Evolutionary conservation across 2,888 invertebrate species (phyloP), one percentile per base, ranked within the genome.

Genomic region (Junonia oenone): DNA sequence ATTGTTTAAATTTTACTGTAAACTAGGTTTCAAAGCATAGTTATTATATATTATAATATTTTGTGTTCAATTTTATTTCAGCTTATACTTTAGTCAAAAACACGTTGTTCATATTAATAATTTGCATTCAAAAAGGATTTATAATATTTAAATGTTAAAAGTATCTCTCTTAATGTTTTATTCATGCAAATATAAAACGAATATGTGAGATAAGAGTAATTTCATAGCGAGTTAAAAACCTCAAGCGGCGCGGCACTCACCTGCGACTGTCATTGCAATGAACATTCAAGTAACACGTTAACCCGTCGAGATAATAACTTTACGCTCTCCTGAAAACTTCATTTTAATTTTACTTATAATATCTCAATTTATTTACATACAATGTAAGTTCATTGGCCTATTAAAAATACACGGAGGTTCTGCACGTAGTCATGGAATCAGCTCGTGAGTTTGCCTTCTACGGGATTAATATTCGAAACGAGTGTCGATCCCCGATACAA

Each of bases 401-500:
- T 73, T 72, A 75, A 71, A 73, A 68, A 72, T 67, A 73, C 69
- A 70, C 66, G 59, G 64, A 66, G 69, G 71, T 68, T 71, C 74
- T 69, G 69, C 70, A 70, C 67, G 70, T 66, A 67, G 62, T 61
- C 73, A 63, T 64, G 68, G 71, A 72, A 72, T 71, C 70, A 75
- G 48, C 54, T 72, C 72, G 68, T 74, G 68, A 73, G 67, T 73
- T 75, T 72, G 73, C 76, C 81, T 76, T 81, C 75, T 64, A 78
- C 76, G 78, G 81, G 84, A 88, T 90, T 89, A 90, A 88, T 90
- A 90, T 90, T 87, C 89, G 71, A 72, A 67, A 73, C 86, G 80
- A 69, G 85, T 76, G 80, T 73, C 81, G 74, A 78, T 63, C 73
- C 73, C 73, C 76, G 75, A 76, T 78, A 78, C 76, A 80, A 87